Base-by-base conservation (phyloP, 2,888 invertebrate genomes). In the Hirudinaria manillensis region DNA sequence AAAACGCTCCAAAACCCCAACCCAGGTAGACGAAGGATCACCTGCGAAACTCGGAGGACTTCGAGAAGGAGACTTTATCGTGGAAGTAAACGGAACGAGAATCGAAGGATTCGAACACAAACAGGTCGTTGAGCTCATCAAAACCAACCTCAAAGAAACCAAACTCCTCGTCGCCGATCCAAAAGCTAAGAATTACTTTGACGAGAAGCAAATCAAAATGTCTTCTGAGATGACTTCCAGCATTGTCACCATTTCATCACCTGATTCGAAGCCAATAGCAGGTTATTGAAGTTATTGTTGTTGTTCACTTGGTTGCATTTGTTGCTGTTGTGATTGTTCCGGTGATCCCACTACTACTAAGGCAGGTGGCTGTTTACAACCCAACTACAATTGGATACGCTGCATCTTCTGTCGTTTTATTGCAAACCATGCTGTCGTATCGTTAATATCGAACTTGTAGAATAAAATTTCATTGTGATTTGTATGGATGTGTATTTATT, bases 91-190 rank as follows among this genome's bases (percentile, higher is more conserved):
- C 71, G 78, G 77, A 1, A 34, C 21, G 32, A 72, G 61, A 21
- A 74, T 78, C 38, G 66, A 74, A 53, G 56, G 32, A 13, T 21
- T 67, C 7, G 77, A 74, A n/a, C 79, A 79, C 75, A 92, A 93
- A 85, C 86, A 87, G 87, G 96, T 97, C 79, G 97, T 97, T 78
- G 91, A 91, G 83, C 89, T 94, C 80, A 95, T 97, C 84, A 96
- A 95, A 87, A 90, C 92, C 76, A 76, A 68, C 3, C 82, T 82
- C 0, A 90, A 91, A 81, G 93, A 95, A 85, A 95, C 97, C 19
- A 91, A 91, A 82, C 88, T 99, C 81, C 88, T 97, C 80, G 94
- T 99, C 77, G 90, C 93, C 78, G 91, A 92, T 83, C 88, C 89
- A 56, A 90, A 89, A 81, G 90, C 91, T 70, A 91, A 91, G 81